Evolutionary conservation across 2,888 invertebrate genomes (phyloP).

Genomic region (Andrena camellia): DNA sequence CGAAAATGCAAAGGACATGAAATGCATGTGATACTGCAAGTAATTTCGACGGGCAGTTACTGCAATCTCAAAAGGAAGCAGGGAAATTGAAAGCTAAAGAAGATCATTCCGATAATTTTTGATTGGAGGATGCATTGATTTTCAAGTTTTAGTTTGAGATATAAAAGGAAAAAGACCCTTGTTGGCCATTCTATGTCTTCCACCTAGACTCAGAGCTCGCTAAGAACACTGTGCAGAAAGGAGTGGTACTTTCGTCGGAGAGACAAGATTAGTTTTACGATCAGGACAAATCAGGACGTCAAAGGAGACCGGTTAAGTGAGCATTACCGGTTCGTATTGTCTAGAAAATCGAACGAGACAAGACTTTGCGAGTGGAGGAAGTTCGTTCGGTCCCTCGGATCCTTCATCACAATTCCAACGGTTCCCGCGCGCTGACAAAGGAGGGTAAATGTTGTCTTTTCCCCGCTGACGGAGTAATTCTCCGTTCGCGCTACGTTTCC

Average conservation of each 20-base stretch:
- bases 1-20: neutral
- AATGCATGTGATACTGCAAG: neutral
- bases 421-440: neutral
- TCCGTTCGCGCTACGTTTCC: neutral
- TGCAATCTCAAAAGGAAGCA: too few species aligned
- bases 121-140: neutral
- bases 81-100: too few species aligned
- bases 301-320: neutral
- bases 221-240: neutral
- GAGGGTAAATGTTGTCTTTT: conserved; percentile 11
- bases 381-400: neutral
- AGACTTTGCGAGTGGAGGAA: neutral
- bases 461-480: neutral
- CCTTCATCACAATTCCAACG: neutral
- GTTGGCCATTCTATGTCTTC: neutral
- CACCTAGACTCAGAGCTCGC: neutral
- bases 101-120: too few species aligned
- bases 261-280: neutral
- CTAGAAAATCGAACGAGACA: neutral
- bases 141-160: neutral
- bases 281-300: neutral
- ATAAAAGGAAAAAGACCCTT: neutral
- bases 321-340: too few species aligned
- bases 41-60: too few species aligned
- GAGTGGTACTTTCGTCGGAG: neutral